These are phyloP conservation scores for Sceloporus undulatus DNA, from an alignment of 2,113 vertebrate genomes.

Conservation along the genomic window DNA sequence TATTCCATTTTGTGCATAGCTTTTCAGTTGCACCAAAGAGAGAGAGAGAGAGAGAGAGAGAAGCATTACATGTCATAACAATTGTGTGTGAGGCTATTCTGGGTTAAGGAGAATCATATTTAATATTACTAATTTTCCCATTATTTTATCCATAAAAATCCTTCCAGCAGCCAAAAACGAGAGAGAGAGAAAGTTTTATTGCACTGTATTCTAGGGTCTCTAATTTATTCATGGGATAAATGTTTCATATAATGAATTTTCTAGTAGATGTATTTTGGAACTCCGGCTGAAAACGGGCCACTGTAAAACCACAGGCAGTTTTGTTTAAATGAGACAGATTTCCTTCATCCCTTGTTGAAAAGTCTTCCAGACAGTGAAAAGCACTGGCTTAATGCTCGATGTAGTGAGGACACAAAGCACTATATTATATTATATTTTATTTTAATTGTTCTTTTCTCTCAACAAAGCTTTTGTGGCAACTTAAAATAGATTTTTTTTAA, in stretches of 20 bases:
- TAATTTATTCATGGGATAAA: conserved; percentile 87
- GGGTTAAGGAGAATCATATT: conserved; percentile 81
- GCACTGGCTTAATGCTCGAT: background rate
- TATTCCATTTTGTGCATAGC: conserved; percentile 70
- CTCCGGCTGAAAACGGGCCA: conserved; percentile 69
- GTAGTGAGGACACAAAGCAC: background rate
- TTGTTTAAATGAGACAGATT: conserved; percentile 68
- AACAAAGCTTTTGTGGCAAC: too few species aligned
- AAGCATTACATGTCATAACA: conserved; percentile 80
- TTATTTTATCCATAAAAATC: conserved; percentile 85
- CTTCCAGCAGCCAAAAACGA: conserved; percentile 73
- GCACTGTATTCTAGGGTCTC: conserved; percentile 78
- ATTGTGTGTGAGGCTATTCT: conserved; percentile 78
- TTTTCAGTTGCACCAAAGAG: conserved; percentile 71
- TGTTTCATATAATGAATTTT: conserved; percentile 87
- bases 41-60: conserved; percentile 36
- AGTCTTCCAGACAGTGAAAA: conserved; percentile 28
- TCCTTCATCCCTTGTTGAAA: conserved; percentile 48
- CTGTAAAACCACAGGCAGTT: conserved; percentile 74
- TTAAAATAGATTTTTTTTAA: too few species aligned
- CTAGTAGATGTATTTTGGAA: conserved; percentile 82
- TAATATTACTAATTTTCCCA: conserved; percentile 84
- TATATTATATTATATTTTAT: too few species aligned
- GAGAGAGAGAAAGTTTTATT: conserved; percentile 77
- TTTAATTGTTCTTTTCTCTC: too few species aligned